Evolutionary conservation across 1,140 invertebrate genomes (phyloP), one percentile per base, ranked within the genome.

Genomic region (Psix sp.): DNA sequence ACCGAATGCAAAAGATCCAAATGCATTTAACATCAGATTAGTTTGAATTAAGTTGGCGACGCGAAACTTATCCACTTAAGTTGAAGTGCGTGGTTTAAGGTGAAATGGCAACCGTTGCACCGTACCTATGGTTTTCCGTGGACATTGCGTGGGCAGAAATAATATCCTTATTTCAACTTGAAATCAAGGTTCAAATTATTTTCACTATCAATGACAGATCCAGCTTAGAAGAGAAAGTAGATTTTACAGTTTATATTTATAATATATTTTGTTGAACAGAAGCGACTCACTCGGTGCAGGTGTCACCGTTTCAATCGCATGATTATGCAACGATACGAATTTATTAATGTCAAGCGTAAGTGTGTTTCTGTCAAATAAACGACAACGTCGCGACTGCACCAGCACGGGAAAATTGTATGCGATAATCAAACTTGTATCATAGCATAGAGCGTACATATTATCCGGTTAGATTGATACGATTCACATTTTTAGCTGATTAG

Each of bases 291-390:
- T 74, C 65, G 65, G 72, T 74, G 72, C 72, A 68, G 72, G 72
- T 63, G 65, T 74, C 72, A 65, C 73, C 73, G 62, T 71, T 72
- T 63, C 57, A 72, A 51, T 76, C 67, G 57, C 60, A 56, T 63
- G 63, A 66, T 62, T 62, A 68, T 45, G 57, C 57, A 63, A 62
- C 63, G 43, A 62, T 76, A 76, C 66, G 73, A 76, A 76, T 76
- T 72, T 72, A 71, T 66, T 67, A 74, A 76, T 76, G 67, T 72
- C 68, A 65, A 76, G 36, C 56, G 74, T 76, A 76, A 67, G 54
- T 67, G 74, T 72, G 48, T 72, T 67, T 63, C 67, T 67, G 60
- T 70, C 60, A 67, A 60, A 49, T 48, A 59, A 75, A 45, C 59
- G 36, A 74, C 52, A 76, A 36, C 74, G 62, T 76, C 52, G 60